These are phyloP conservation scores for Cyclophora albipunctata DNA, from an alignment of 2,888 invertebrate genomes.

Conservation along the genomic window DNA sequence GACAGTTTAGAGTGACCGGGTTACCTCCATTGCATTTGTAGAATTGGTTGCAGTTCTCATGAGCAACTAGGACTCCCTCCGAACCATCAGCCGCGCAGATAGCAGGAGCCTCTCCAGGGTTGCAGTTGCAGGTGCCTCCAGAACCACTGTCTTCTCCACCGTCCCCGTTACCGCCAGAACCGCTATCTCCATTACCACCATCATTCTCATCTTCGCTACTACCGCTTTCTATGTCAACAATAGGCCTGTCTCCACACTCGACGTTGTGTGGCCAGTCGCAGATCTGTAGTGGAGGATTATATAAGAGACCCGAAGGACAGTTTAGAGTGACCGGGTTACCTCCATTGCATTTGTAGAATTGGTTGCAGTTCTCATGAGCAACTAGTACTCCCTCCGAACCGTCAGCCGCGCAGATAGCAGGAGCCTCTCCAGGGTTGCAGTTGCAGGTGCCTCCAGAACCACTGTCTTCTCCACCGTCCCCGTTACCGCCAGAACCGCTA, in stretches of 20 bases:
- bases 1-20: slow-evolving; percentile 20
- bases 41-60: slow-evolving; percentile 36
- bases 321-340: slow-evolving; percentile 22
- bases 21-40: slow-evolving; percentile 25
- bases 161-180: too few relatives aligned
- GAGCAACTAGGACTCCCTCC: slow-evolving; percentile 30
- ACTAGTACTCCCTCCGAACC: slow-evolving; percentile 27
- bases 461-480: too few relatives aligned
- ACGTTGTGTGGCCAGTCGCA: slow-evolving; percentile 39
- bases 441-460: slow-evolving; percentile 5
- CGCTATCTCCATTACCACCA: too few relatives aligned
- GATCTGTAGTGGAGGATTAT: slow-evolving; percentile 22
- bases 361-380: slow-evolving; percentile 36
- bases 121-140: slow-evolving; percentile 14
- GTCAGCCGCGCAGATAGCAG: slow-evolving; percentile 25
- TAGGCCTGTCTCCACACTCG: slow-evolving; percentile 26
- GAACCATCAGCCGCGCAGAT: slow-evolving; percentile 28
- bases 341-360: slow-evolving; percentile 30
- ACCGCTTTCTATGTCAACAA: slow-evolving; percentile 7
- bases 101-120: slow-evolving; percentile 19
- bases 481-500: slow-evolving; percentile 10
- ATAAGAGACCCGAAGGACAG: slow-evolving; percentile 25
- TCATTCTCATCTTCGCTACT: too few relatives aligned
- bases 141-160: too few relatives aligned
- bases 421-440: slow-evolving; percentile 27